Base-by-base conservation (phyloP, 2,888 invertebrate genomes). In the Heliconius cydno region DNA sequence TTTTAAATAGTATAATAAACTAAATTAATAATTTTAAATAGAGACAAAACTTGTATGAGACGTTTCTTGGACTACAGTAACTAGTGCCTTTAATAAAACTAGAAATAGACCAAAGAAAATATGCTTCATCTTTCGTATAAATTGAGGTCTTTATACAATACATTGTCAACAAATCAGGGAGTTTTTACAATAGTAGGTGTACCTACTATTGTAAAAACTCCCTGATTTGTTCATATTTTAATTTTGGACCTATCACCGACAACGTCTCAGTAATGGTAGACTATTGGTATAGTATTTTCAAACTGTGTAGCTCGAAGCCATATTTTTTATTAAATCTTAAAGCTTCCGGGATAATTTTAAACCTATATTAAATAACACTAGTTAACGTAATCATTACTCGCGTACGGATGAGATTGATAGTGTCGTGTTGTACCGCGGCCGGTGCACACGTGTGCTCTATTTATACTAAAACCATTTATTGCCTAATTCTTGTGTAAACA, bases 381-480 rank as follows among this genome's bases (percentile, higher is more conserved):
- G 10, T 41, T 25, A 25, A 28, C 74, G 9, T 63, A 52, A 2
- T 52, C 52, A 52, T 22, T 52, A 19, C 25, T 72, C 30, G 28
- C 30, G 30, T 72, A 30, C 15, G 41, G 25, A 19, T 25, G 65
- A 75, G 75, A 75, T 65, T 65, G 22, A 66, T 75, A 67, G 46
- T 75, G 78, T 74, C 63, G 30, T 63, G 30, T 60, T 67, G 41
- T 67, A 15, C 7, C 63, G 73, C 63, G 41, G 68, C 74, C 68
- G 74, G 28, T 63, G 68, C 60, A 68, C 78, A 75, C 78, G 68
- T 78, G 78, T 78, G 74, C 68, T 75, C 74, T 68, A 79, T 75
- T 79, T 79, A 74, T 41, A 75, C 67, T 67, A 68, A 34, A 34
- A 75, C 4, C 46, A 25, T 63, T 68, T 66, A 72, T 78, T 66